phyloP scores from a whole-genome alignment of 2,888 invertebrate species.

The Epistrophe eligans region DNA sequence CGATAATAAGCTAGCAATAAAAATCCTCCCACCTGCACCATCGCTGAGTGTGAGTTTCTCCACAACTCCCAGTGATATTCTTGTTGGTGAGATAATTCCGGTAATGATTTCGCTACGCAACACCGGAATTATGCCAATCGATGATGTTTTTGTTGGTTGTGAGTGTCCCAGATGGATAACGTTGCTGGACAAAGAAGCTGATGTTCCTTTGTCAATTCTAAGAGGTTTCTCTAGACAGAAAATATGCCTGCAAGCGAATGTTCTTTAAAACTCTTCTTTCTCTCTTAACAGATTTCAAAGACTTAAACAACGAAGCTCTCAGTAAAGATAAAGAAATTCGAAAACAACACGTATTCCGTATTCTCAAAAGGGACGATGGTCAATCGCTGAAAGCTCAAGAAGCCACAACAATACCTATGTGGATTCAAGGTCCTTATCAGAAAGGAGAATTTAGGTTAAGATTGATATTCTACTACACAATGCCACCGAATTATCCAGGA shows the following conservation, averaged over 20 bases:
- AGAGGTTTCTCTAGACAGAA: conserved; percentile 79
- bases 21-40: conserved; percentile 91
- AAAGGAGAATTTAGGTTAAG: conserved; percentile 88
- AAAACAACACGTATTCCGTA: conserved; percentile 82
- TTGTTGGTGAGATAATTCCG: conserved; percentile 89
- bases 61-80: conserved; percentile 87
- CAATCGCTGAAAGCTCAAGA: conserved; percentile 81
- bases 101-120: conserved; percentile 87
- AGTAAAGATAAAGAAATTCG: conserved; percentile 83
- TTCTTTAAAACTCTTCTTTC: not conserved
- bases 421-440: conserved; percentile 88
- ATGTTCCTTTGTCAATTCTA: conserved; percentile 82
- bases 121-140: conserved; percentile 87
- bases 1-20: conserved; percentile 90
- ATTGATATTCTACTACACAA: conserved; percentile 90
- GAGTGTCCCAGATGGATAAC: conserved; percentile 83
- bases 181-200: conserved; percentile 80
- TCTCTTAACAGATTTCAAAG: conserved; percentile 79
- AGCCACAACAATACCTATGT: conserved; percentile 84
- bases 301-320: conserved; percentile 82
- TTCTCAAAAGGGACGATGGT: conserved; percentile 78
- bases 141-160: conserved; percentile 86
- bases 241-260: not conserved
- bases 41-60: conserved; percentile 90
- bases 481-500: conserved; percentile 81